Conservation (phyloP, 2,797 vertebrate species). For the Anomalospiza imberbis region DNA sequence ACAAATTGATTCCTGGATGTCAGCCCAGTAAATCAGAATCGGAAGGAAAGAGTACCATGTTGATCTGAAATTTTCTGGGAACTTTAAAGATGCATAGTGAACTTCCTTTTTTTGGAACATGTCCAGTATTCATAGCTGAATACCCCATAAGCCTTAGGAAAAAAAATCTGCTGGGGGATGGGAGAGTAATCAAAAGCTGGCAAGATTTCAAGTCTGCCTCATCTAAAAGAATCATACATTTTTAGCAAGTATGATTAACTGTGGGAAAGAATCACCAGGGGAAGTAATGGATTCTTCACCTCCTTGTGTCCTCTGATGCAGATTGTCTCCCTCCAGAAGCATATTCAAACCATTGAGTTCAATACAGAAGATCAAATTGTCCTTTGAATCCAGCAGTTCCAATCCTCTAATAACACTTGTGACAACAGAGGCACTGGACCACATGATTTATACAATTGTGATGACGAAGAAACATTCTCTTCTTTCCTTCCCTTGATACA, state of each 20-base stretch:
- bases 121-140: constrained; percentile 22
- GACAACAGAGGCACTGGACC: not conserved
- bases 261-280: constrained; percentile 37
- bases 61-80: constrained; percentile 43
- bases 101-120: constrained; percentile 5
- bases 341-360: not conserved
- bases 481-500: not conserved
- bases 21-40: not conserved
- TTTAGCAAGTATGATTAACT: constrained; percentile 47
- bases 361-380: not conserved
- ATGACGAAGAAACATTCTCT: not conserved
- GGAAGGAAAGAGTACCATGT: not conserved
- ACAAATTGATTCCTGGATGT: constrained; percentile 37
- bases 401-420: not conserved
- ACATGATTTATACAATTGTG: not conserved
- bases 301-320: not conserved
- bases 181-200: constrained; percentile 38
- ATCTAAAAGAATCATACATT: constrained; percentile 25
- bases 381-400: not conserved
- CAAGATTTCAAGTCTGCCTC: constrained; percentile 32
- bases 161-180: not conserved
- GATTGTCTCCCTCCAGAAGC: not conserved
- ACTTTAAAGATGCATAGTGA: constrained; percentile 6
- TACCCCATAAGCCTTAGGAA: not conserved
- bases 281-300: constrained; percentile 29